Conservation (phyloP, 2,113 vertebrate species). For the Macquaria australasica region DNA sequence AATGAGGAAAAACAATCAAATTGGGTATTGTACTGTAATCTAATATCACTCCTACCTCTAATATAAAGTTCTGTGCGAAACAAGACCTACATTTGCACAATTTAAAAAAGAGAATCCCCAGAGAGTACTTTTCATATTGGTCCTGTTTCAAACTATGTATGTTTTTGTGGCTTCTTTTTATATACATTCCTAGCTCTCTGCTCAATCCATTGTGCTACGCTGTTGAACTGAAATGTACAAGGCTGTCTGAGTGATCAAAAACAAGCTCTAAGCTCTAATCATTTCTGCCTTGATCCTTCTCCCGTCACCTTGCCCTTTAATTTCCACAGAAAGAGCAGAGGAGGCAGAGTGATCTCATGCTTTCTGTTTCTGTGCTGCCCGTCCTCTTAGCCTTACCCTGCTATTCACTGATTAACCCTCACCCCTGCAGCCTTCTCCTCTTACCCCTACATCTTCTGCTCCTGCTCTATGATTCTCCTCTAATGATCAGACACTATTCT, state of each 20-base stretch:
- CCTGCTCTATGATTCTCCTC: not conserved
- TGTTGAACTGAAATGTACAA: not conserved
- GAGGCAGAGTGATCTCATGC: constrained; percentile 27
- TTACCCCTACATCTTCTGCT: not conserved
- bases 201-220: not conserved
- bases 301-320: constrained; percentile 43
- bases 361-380: not conserved
- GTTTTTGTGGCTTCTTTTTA: not conserved
- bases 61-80: constrained; percentile 1
- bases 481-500: constrained; percentile 15
- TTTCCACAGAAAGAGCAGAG: constrained; percentile 22
- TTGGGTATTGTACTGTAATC: not conserved
- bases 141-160: not conserved
- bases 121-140: not conserved
- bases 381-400: constrained; percentile 19
- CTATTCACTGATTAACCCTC: constrained; percentile 48
- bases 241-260: constrained; percentile 17
- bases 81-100: constrained; percentile 1
- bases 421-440: constrained; percentile 12
- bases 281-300: constrained; percentile 38
- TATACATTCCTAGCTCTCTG: not conserved
- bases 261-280: constrained; percentile 35
- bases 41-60: not conserved
- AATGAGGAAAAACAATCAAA: not conserved
- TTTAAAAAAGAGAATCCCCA: not conserved